phyloP scores from a whole-genome alignment of 2,797 vertebrate genomes.

The Ptychadena robeensis region DNA sequence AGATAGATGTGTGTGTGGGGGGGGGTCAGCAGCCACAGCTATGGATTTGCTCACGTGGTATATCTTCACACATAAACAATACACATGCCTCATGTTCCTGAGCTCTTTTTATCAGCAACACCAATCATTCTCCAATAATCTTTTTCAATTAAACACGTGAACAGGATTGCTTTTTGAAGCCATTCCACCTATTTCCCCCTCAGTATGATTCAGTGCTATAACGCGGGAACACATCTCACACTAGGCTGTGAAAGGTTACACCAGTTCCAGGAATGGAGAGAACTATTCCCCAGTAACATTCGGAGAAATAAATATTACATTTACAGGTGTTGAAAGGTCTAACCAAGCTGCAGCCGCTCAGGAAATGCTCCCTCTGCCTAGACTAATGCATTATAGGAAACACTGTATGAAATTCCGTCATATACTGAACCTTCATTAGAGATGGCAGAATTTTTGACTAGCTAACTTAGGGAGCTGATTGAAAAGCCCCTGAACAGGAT shows the following conservation, averaged over 20 bases:
- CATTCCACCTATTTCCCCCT: conserved; percentile 53
- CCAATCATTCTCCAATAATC: background rate
- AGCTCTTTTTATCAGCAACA: background rate
- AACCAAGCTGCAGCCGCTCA: background rate
- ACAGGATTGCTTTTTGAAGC: conserved; percentile 41
- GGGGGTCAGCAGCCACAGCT: background rate
- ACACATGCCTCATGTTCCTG: background rate
- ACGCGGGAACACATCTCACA: conserved; percentile 41
- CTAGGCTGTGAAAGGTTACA: conserved; percentile 28
- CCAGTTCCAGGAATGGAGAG: conserved; percentile 17
- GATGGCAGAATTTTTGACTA: too few relatives aligned
- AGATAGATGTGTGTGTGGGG: conserved; percentile 39
- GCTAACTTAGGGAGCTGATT: too few relatives aligned
- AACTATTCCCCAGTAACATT: conserved; percentile 50
- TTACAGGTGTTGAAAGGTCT: background rate
- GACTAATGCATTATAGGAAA: background rate
- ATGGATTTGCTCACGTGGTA: conserved; percentile 10
- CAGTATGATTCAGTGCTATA: conserved; percentile 50
- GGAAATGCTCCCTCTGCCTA: background rate
- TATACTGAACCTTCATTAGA: too few relatives aligned
- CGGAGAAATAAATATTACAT: conserved; percentile 44
- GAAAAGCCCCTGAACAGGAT: too few relatives aligned
- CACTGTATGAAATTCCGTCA: background rate
- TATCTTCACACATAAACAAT: background rate
- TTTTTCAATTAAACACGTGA: background rate